Base-by-base conservation (phyloP, 1,140 invertebrate genomes). In the Trichoplusia ni region DNA sequence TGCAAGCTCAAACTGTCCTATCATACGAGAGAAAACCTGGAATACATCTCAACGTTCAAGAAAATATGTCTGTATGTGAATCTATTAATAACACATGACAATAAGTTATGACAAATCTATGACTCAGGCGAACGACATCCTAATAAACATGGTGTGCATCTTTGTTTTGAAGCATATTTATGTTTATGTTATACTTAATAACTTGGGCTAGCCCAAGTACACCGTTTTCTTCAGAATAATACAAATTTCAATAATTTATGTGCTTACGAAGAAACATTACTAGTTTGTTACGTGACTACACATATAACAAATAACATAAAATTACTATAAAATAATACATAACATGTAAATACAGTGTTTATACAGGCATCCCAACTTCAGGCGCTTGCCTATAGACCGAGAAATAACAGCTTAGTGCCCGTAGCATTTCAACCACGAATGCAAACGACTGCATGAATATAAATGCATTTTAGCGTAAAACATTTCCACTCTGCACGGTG, bases 391-490 rank as follows among this genome's bases (percentile, higher is more conserved):
- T 35, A 61, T 49, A 51, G 25, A 38, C 51, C 23, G 19, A 38
- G 63, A 58, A 51, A 59, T 59, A 65, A 51, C 54, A 51, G 64
- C 33, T 59, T 49, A 47, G 35, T 49, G 53, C 42, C 37, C 46
- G 35, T 38, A 38, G 35, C 51, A 25, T 51, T 58, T 49, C 54
- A 59, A 51, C 58, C 7, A 19, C 56, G 54, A 67, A 67, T 60
- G 64, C 38, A 67, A 60, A 53, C 64, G 29, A 40, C 64, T 53
- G 35, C 54, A 67, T 67, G 47, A 67, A 65, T 65, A 59, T 51
- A 51, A 65, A 65, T 65, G 49, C 23, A 31, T 42, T 59, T 56
- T 65, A 47, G 60, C 42, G 33, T 25, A 49, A 54, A 54, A 40
- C 21, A 54, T 54, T 54, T 58, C 44, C 46, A 54, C 35, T 46